Conservation (phyloP, 1,140 invertebrate genomes). For the Oryctes rhinoceros region DNA sequence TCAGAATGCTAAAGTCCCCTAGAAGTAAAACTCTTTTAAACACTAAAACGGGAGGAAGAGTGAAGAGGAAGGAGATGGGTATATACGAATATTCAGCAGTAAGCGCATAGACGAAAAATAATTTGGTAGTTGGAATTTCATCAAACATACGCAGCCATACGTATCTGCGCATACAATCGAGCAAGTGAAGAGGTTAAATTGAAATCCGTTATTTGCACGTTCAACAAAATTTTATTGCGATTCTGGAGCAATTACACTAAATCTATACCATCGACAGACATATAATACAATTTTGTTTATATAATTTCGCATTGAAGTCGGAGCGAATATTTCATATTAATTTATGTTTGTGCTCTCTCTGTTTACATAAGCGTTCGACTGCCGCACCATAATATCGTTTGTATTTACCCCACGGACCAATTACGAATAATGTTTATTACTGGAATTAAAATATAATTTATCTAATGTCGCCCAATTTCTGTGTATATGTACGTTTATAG, state of each 20-base stretch:
- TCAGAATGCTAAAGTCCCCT: no score
- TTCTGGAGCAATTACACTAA: slow-evolving; percentile 11
- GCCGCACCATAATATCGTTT: slow-evolving; percentile 9
- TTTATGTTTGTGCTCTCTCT: slow-evolving; percentile 4
- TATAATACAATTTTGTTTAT: slow-evolving; percentile 35
- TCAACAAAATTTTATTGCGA: neutral
- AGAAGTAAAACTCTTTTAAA: no score
- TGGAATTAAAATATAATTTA: slow-evolving; percentile 36
- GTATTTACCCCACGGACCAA: slow-evolving; percentile 33
- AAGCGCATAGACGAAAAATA: no score
- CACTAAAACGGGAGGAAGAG: no score
- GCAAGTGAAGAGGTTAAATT: no score
- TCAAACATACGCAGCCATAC: no score
- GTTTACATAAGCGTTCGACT: slow-evolving; percentile 29
- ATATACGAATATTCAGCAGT: no score
- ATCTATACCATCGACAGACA: neutral
- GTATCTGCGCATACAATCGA: no score
- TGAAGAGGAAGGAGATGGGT: no score
- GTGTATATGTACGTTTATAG: neutral
- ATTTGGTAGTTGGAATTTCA: no score
- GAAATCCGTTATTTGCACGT: neutral
- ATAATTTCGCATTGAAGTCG: slow-evolving; percentile 23
- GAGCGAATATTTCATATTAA: slow-evolving; percentile 29
- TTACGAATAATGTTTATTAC: slow-evolving; percentile 33
- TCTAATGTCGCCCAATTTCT: slow-evolving; percentile 7